Evolutionary conservation across 2,113 vertebrate genomes (phyloP).

Genomic region (Toxotes chatareus): DNA sequence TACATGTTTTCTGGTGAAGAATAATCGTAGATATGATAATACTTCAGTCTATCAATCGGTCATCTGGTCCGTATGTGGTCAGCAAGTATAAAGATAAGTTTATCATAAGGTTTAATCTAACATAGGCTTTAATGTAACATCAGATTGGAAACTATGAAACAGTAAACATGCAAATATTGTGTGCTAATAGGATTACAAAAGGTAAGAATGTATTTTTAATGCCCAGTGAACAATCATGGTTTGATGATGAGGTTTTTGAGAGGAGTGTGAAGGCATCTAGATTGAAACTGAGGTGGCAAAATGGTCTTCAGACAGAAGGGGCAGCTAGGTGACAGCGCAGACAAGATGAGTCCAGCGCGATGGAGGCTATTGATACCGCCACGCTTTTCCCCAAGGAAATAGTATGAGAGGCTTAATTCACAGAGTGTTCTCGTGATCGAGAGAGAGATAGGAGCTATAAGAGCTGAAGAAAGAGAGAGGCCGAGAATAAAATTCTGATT

Average conservation of each 20-base stretch:
- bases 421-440: not conserved
- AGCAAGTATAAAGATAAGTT: not conserved
- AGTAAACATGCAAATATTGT: not conserved
- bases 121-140: not conserved
- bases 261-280: constrained; percentile 7
- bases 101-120: not conserved
- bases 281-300: constrained; percentile 16
- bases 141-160: no score
- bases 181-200: constrained; percentile 3
- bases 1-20: no score
- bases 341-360: not conserved
- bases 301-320: not conserved
- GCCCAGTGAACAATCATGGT: not conserved
- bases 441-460: not conserved
- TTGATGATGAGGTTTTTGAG: not conserved
- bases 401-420: constrained; percentile 33
- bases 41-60: no score
- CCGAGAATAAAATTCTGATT: not conserved
- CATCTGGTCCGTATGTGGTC: not conserved
- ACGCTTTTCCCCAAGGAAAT: constrained; percentile 8
- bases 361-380: not conserved
- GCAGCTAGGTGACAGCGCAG: not conserved
- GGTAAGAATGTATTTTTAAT: constrained; percentile 8
- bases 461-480: constrained; percentile 36
- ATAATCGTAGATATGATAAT: no score